Percentiles rank a stretch among this genome's conserved stretches.
Conservation (phyloP, 1,140 invertebrate species). For the Danaus plexippus region DNA sequence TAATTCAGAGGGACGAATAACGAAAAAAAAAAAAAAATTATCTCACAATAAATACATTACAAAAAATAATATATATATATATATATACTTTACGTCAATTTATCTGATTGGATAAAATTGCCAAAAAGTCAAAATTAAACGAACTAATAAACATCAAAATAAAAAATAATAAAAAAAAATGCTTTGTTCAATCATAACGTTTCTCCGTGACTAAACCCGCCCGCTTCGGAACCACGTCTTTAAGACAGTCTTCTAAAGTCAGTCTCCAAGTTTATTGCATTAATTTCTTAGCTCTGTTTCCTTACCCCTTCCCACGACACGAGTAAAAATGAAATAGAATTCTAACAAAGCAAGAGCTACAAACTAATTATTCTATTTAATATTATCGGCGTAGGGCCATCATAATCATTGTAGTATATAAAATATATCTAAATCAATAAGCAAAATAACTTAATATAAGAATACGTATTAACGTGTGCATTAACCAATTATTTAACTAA, state of each 20-base stretch:
- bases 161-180: too few species aligned
- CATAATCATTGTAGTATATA: slow-evolving; percentile 27
- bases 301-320: slow-evolving; percentile 21
- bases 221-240: slow-evolving; percentile 35
- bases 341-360: slow-evolving; percentile 30
- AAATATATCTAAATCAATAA: slow-evolving; percentile 44
- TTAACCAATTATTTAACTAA: slow-evolving; percentile 45
- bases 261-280: slow-evolving; percentile 70
- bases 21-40: too few species aligned
- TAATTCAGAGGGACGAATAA: too few species aligned
- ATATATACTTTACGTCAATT: too few species aligned
- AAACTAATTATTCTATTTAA: slow-evolving; percentile 22
- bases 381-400: slow-evolving; percentile 17
- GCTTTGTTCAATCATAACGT: slow-evolving; percentile 2
- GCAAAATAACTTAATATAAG: slow-evolving; percentile 56
- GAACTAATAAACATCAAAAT: too few species aligned
- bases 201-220: slow-evolving; percentile 12
- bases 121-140: too few species aligned
- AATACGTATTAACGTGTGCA: slow-evolving; percentile 43
- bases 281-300: slow-evolving; percentile 51
- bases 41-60: too few species aligned
- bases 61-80: too few species aligned
- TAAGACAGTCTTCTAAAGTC: slow-evolving; percentile 69
- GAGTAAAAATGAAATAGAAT: slow-evolving; percentile 30
- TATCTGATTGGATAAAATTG: too few species aligned